These are phyloP conservation scores for Noturus placidus DNA, from an alignment of 2,113 vertebrate species.

Conservation along the genomic window DNA sequence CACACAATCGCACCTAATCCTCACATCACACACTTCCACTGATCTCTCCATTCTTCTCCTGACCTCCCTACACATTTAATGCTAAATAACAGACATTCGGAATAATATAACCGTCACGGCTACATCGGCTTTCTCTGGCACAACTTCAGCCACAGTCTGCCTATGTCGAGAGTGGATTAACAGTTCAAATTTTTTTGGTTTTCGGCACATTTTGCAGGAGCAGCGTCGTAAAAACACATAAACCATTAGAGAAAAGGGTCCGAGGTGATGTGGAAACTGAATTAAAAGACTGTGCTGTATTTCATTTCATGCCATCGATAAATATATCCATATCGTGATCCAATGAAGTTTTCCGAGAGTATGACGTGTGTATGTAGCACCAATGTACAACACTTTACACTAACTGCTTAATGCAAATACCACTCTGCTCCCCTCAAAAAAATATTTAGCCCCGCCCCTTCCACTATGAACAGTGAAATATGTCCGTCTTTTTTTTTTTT, in stretches of 20 bases:
- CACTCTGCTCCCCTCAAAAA: too few species aligned
- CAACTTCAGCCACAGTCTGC: not conserved
- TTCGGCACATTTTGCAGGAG: not conserved
- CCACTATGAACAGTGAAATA: not conserved
- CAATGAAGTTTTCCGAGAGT: not conserved
- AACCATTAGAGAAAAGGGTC: not conserved
- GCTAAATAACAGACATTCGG: not conserved
- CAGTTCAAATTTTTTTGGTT: too few species aligned
- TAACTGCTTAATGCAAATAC: too few species aligned
- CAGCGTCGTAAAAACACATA: not conserved
- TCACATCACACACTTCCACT: constrained; percentile 37
- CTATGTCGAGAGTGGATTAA: too few species aligned
- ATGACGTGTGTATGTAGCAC: too few species aligned
- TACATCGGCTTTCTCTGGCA: not conserved
- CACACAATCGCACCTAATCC: constrained; percentile 73
- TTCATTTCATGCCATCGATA: too few species aligned
- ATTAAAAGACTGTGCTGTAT: too few species aligned
- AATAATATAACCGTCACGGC: not conserved
- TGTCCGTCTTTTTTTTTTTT: not conserved
- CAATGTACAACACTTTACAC: too few species aligned
- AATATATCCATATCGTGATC: not conserved
- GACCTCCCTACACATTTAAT: constrained; percentile 13
- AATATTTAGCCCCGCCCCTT: not conserved
- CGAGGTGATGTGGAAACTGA: not conserved
- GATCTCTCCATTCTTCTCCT: constrained; percentile 30